Conservation (phyloP, 2,113 vertebrate genomes). For the Columba livia region DNA sequence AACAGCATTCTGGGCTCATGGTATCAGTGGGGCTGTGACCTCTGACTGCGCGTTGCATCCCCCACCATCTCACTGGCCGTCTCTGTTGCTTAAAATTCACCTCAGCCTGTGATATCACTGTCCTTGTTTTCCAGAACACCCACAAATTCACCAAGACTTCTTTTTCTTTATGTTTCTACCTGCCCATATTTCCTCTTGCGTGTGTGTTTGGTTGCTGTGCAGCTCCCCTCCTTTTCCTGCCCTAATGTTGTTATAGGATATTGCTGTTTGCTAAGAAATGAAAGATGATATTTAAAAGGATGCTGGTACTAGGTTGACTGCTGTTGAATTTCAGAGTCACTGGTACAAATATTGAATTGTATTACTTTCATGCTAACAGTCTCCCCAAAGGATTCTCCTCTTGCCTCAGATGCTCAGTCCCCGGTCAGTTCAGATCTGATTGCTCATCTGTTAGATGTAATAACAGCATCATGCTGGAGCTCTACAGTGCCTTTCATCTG, state of each 20-base stretch:
- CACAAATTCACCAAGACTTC: background rate
- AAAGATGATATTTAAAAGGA: conserved; percentile 48
- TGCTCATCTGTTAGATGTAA: conserved; percentile 63
- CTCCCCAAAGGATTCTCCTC: conserved; percentile 55
- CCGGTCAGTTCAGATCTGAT: conserved; percentile 38
- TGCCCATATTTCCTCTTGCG: background rate
- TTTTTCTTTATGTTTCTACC: background rate
- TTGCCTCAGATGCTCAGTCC: conserved; percentile 40
- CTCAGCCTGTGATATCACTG: background rate
- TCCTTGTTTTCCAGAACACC: background rate
- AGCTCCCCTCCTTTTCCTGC: background rate
- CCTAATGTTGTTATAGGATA: conserved; percentile 32
- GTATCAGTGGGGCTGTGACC: background rate
- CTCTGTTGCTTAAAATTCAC: background rate
- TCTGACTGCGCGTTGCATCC: background rate
- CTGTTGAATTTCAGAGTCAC: conserved; percentile 26
- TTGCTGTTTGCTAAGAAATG: conserved; percentile 53
- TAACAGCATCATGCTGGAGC: background rate
- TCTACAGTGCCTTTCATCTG: conserved; percentile 29
- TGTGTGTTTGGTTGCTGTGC: background rate
- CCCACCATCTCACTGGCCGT: background rate
- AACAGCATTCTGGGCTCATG: background rate
- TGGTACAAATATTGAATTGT: conserved; percentile 55
- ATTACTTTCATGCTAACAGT: conserved; percentile 35
- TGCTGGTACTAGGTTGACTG: conserved; percentile 25